These are phyloP conservation scores for Diabrotica virgifera DNA, from an alignment of 1,140 invertebrate genomes.

Conservation along the genomic window DNA sequence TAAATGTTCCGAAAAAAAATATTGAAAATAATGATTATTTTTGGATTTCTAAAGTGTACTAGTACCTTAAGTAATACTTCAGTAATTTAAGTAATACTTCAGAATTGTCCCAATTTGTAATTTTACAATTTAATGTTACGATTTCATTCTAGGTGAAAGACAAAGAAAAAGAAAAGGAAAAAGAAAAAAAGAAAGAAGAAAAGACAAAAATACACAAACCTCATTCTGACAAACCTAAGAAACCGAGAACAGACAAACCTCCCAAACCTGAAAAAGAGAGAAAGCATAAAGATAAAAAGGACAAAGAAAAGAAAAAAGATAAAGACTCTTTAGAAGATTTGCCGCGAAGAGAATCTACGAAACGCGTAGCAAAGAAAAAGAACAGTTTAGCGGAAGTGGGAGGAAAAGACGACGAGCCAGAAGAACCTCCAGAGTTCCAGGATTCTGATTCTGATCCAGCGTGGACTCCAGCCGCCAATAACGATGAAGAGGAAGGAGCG, in stretches of 20 bases:
- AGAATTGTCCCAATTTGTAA: not conserved
- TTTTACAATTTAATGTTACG: not conserved
- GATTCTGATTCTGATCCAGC: conserved; percentile 71
- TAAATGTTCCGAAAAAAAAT: too few relatives aligned
- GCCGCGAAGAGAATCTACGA: conserved; percentile 60
- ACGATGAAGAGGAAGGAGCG: conserved; percentile 39
- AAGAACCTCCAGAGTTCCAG: conserved; percentile 53
- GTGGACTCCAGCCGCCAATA: conserved; percentile 65
- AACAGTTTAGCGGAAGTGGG: conserved; percentile 49
- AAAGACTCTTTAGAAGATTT: conserved; percentile 29
- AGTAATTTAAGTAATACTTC: too few relatives aligned
- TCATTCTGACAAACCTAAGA: conserved; percentile 37
- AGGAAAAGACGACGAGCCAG: conserved; percentile 51
- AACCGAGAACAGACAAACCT: conserved; percentile 27
- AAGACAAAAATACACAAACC: conserved; percentile 49
- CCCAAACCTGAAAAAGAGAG: conserved; percentile 26
- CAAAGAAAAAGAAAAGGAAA: conserved; percentile 16
- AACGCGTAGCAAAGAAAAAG: conserved; percentile 65
- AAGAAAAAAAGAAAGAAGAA: conserved; percentile 40
- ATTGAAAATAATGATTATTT: too few relatives aligned
- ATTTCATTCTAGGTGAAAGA: not conserved
- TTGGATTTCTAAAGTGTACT: too few relatives aligned
- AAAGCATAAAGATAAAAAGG: conserved; percentile 20
- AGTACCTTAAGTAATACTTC: too few relatives aligned
- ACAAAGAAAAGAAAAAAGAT: conserved; percentile 18